These are phyloP conservation scores for Cataglyphis rosenhaueri DNA, from an alignment of 2,888 invertebrate genomes.

Conservation along the genomic window DNA sequence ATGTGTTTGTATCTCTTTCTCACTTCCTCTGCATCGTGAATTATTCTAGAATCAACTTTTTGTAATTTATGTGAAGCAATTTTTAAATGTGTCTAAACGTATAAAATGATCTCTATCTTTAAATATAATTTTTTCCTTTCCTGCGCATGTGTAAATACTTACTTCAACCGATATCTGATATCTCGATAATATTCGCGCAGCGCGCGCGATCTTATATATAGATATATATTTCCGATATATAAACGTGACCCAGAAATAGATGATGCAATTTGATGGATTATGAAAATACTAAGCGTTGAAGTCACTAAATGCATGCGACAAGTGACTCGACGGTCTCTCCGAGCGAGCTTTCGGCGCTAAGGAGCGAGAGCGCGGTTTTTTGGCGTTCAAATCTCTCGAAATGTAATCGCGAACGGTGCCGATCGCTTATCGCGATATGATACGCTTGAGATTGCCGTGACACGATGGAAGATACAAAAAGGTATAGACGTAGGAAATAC, in stretches of 20 bases:
- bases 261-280: neutral
- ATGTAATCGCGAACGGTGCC: neutral
- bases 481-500: too few species aligned
- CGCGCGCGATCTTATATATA: neutral
- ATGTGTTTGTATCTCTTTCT: neutral
- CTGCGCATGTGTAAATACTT: neutral
- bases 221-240: neutral
- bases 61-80: neutral
- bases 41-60: neutral
- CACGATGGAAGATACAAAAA: neutral
- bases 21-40: neutral
- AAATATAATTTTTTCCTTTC: neutral
- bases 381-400: slow-evolving; percentile 58
- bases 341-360: slow-evolving; percentile 16
- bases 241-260: neutral
- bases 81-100: neutral
- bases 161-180: neutral
- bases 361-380: slow-evolving; percentile 40
- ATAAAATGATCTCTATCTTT: neutral
- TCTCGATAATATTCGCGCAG: neutral
- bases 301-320: slow-evolving; percentile 53
- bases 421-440: neutral
- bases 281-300: slow-evolving; percentile 64
- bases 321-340: slow-evolving; percentile 49
- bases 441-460: neutral